Evolutionary conservation across 2,797 vertebrate genomes (phyloP).

Genomic region (Myotis daubentonii): DNA sequence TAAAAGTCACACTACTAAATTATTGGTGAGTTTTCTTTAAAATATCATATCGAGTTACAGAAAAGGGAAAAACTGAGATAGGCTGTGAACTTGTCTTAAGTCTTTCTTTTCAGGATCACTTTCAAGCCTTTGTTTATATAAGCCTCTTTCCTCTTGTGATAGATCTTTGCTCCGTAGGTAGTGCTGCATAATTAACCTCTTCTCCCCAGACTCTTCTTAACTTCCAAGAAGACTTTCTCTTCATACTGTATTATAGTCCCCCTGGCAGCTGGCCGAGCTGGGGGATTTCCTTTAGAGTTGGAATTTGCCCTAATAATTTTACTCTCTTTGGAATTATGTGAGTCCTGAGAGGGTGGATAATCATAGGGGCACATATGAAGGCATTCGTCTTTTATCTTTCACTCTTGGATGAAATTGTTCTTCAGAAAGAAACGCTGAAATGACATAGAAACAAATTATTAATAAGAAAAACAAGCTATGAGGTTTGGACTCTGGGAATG

Average conservation of each 20-base stretch:
- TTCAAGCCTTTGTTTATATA: constrained; percentile 13
- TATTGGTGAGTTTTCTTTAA: neutral
- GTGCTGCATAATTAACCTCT: constrained; percentile 27
- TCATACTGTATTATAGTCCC: neutral
- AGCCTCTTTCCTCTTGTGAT: neutral
- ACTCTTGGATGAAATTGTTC: neutral
- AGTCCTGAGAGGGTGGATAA: neutral
- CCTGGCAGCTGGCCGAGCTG: neutral
- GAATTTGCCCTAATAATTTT: constrained; percentile 36
- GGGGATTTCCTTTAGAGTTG: neutral
- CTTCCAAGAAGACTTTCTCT: constrained; percentile 38
- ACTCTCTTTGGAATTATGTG: constrained; percentile 6
- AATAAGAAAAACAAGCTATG: neutral
- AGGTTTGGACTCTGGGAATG: neutral
- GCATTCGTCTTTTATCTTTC: neutral
- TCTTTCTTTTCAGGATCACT: neutral
- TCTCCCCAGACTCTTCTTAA: neutral
- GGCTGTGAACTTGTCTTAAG: neutral
- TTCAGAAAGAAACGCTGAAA: constrained; percentile 8
- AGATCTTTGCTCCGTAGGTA: neutral
- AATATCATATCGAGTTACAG: neutral
- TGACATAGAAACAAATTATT: neutral
- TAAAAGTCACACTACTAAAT: neutral
- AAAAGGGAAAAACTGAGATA: constrained; percentile 15
- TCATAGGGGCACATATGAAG: neutral